A percentile compares a stretch with the other conserved stretches of the same genome.
phyloP scores from a whole-genome alignment of 2,888 invertebrate genomes.

The Tipula helvola region DNA sequence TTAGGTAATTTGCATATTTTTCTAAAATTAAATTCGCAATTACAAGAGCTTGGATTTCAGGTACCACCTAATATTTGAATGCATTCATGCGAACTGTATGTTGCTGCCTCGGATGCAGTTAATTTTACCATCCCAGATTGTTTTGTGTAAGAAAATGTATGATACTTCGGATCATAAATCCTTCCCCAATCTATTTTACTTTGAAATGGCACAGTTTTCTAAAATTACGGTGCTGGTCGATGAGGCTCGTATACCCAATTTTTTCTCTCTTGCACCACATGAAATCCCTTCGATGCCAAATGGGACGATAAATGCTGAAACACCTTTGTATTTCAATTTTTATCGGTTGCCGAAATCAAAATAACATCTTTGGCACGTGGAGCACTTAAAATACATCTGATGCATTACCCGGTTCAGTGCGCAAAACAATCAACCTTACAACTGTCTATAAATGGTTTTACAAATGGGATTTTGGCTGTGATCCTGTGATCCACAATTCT shows the following conservation, averaged over 20 bases:
- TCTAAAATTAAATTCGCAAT: slow-evolving; percentile 81
- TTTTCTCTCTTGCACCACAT: slow-evolving; percentile 90
- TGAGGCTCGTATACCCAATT: slow-evolving; percentile 68
- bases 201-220: slow-evolving; percentile 77
- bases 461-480: slow-evolving; percentile 50
- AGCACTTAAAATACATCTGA: slow-evolving; percentile 95
- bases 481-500: too few species aligned
- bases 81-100: slow-evolving; percentile 79
- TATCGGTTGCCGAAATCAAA: slow-evolving; percentile 86
- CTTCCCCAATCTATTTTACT: slow-evolving; percentile 68
- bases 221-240: slow-evolving; percentile 88
- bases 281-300: slow-evolving; percentile 68
- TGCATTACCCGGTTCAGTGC: slow-evolving; percentile 86
- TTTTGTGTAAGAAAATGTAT: slow-evolving; percentile 69
- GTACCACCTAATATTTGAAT: slow-evolving; percentile 78
- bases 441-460: slow-evolving; percentile 60
- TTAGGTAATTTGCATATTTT: slow-evolving; percentile 39
- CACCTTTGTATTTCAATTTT: slow-evolving; percentile 60
- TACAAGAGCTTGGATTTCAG: slow-evolving; percentile 86
- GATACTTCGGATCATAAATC: slow-evolving; percentile 80
- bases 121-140: slow-evolving; percentile 96
- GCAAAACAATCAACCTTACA: slow-evolving; percentile 81
- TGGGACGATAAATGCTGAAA: slow-evolving; percentile 81
- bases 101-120: slow-evolving; percentile 88
- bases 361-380: slow-evolving; percentile 74